Conservation (phyloP, 2,113 vertebrate genomes). For the Chaetura pelagica region DNA sequence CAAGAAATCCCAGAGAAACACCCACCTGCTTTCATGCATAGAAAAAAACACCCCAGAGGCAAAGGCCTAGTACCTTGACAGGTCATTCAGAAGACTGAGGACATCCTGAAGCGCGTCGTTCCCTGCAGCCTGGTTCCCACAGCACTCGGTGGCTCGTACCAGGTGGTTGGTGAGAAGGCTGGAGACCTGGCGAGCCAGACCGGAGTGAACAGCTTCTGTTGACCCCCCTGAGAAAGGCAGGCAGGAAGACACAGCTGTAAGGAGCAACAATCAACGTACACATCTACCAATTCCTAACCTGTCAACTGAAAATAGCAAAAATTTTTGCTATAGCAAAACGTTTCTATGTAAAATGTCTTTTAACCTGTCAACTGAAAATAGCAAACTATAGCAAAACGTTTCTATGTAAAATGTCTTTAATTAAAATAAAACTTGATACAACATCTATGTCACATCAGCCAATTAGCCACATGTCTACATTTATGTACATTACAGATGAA, state of each 20-base stretch:
- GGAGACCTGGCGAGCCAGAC: conserved; percentile 95
- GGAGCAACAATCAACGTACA: neutral
- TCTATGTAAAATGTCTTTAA: neutral
- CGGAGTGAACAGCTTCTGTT: conserved; percentile 95
- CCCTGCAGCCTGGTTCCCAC: conserved; percentile 96
- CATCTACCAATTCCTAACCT: neutral
- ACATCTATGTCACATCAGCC: neutral
- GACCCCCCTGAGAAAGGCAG: conserved; percentile 83
- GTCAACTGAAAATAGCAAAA: neutral
- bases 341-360: neutral
- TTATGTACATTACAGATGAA: neutral
- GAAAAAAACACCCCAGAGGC: neutral
- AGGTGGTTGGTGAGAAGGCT: conserved; percentile 96
- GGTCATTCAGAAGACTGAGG: conserved; percentile 95
- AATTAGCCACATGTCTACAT: fast-evolving
- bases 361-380: neutral
- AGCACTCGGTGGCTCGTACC: conserved; percentile 94
- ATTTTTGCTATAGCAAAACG: neutral
- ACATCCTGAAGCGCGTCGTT: conserved; percentile 97
- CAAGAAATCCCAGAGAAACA: neutral
- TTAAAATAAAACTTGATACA: neutral
- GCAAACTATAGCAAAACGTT: neutral
- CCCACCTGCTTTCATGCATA: fast-evolving
- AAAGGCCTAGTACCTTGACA: conserved; percentile 84
- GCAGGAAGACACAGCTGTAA: neutral